A percentile compares a stretch with the other conserved stretches of the same genome.
Conservation (phyloP, 2,113 vertebrate species). For the Tauraco erythrolophus region DNA sequence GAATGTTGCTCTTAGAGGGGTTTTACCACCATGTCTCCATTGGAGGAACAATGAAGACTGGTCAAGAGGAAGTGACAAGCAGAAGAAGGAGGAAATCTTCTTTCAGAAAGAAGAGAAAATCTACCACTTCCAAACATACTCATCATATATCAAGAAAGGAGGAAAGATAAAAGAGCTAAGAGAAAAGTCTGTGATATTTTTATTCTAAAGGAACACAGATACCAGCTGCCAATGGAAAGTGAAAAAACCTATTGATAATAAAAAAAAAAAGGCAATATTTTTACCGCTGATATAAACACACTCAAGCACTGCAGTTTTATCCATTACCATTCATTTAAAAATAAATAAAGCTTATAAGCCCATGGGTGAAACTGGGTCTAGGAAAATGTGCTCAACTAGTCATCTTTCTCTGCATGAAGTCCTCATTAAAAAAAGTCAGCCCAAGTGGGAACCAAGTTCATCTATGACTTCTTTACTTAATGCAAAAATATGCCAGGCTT, state of each 20-base stretch:
- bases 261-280: not conserved
- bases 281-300: not conserved
- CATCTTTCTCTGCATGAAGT: constrained; percentile 11
- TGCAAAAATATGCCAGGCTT: not conserved
- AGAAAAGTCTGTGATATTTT: not conserved
- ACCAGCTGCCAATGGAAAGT: not conserved
- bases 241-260: not conserved
- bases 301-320: not conserved
- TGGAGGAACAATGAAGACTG: not conserved
- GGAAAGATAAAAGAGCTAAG: not conserved
- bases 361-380: not conserved
- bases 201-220: not conserved
- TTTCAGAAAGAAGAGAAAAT: not conserved
- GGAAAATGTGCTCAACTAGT: not conserved
- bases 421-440: constrained; percentile 31
- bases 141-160: not conserved
- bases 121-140: not conserved
- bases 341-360: not conserved
- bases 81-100: not conserved
- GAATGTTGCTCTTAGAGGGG: not conserved
- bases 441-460: constrained; percentile 17
- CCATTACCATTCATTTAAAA: not conserved
- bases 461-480: constrained; percentile 6
- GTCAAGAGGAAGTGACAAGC: not conserved
- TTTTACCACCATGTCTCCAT: not conserved